A percentile compares a stretch with the other conserved stretches of the same genome.
Conservation (phyloP, 2,113 vertebrate species). For the Lycaon pictus region DNA sequence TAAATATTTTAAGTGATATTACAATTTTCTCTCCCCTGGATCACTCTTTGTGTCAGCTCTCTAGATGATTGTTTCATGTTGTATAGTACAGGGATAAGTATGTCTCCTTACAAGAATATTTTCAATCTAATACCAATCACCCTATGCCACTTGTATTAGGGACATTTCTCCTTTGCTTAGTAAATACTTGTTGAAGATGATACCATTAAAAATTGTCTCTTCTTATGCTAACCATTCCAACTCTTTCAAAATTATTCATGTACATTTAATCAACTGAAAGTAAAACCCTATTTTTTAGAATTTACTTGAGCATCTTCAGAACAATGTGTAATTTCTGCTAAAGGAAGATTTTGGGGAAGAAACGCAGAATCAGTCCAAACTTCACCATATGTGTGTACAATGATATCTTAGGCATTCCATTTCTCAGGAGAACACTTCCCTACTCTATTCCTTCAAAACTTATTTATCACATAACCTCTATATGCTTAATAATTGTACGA, state of each 20-base stretch:
- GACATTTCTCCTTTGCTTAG: not conserved
- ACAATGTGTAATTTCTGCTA: not conserved
- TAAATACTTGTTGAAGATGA: not conserved
- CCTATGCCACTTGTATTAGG: not conserved
- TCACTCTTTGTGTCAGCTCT: not conserved
- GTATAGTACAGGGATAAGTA: not conserved
- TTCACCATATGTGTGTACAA: not conserved
- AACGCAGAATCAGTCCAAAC: not conserved
- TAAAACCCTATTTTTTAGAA: not conserved
- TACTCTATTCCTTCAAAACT: not conserved
- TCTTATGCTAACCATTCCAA: not conserved
- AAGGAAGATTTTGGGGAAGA: not conserved
- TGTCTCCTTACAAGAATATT: constrained; percentile 30
- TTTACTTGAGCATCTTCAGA: not conserved
- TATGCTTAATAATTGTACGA: not conserved
- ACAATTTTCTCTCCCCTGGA: constrained; percentile 18
- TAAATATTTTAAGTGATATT: constrained; percentile 16
- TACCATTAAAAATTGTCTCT: not conserved
- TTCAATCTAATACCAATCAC: not conserved
- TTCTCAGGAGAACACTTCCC: not conserved
- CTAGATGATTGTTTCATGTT: not conserved
- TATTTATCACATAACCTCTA: not conserved
- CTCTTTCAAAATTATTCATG: not conserved
- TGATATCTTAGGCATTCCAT: not conserved
- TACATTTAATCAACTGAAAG: not conserved